phyloP scores from a whole-genome alignment of 2,888 invertebrate genomes.

The Drosophila ustulata region DNA sequence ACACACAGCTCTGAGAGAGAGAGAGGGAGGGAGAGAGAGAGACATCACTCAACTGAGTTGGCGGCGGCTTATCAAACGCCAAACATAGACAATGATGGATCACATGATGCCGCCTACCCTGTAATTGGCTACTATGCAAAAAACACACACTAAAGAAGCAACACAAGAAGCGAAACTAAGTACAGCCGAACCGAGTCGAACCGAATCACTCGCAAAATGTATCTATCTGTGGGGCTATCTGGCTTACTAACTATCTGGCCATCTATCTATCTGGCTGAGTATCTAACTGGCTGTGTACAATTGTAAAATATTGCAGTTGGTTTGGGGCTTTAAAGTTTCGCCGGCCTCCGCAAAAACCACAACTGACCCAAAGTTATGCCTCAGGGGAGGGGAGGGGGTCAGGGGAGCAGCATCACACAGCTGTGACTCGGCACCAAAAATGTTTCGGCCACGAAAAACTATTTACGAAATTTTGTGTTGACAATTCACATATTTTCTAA shows the following conservation, averaged over 20 bases:
- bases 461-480: conserved; percentile 81
- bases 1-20: background rate
- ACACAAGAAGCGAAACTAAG: conserved; percentile 12
- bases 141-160: conserved; percentile 18
- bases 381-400: background rate
- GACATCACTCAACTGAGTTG: conserved; percentile 77
- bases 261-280: conserved; percentile 17
- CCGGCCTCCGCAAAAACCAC: conserved; percentile 57
- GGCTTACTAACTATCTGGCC: background rate
- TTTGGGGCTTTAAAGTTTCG: conserved; percentile 40
- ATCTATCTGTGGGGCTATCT: background rate
- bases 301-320: conserved; percentile 79
- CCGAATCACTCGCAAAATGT: background rate
- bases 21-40: conserved; percentile 12
- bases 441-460: conserved; percentile 71
- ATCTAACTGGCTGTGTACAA: conserved; percentile 56
- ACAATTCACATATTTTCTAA: conserved; percentile 82
- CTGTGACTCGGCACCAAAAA: conserved; percentile 61
- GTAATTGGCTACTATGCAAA: conserved; percentile 70
- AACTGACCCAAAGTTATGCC: conserved; percentile 73
- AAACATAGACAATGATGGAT: conserved; percentile 81
- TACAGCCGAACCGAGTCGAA: conserved; percentile 2
- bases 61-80: conserved; percentile 80
- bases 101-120: conserved; percentile 66
- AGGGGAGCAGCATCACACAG: conserved; percentile 34